Percentiles rank a stretch among this genome's conserved stretches.
These are phyloP conservation scores for Distichodus sexfasciatus DNA, from an alignment of 2,797 vertebrate genomes.

Conservation along the genomic window DNA sequence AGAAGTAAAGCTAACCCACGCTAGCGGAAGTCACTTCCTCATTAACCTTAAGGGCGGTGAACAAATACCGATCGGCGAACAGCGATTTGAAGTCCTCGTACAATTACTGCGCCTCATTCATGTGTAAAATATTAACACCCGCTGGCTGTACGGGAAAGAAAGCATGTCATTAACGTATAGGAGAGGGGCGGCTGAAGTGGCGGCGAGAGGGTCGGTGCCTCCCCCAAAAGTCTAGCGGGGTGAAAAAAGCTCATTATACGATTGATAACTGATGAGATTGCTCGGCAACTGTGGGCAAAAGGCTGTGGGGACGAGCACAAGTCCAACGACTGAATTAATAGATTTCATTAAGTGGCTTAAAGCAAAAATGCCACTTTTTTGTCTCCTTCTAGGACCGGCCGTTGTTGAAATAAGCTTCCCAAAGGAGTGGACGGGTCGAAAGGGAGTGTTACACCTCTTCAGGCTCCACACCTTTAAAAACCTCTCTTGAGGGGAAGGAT, in stretches of 20 bases:
- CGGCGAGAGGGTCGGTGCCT: neutral
- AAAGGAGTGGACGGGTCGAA: slow-evolving; percentile 12
- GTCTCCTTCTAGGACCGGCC: slow-evolving; percentile 56
- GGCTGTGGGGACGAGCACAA: slow-evolving; percentile 65
- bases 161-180: neutral
- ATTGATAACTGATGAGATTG: slow-evolving; percentile 74
- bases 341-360: slow-evolving; percentile 73
- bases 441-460: neutral
- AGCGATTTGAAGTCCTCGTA: slow-evolving; percentile 12
- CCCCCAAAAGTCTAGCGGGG: neutral
- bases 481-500: no score
- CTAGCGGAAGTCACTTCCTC: slow-evolving; percentile 26
- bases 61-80: slow-evolving; percentile 11
- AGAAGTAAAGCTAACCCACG: neutral
- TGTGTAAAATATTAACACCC: slow-evolving; percentile 9
- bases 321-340: slow-evolving; percentile 71
- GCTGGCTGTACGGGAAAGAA: neutral
- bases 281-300: slow-evolving; percentile 73
- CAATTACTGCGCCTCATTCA: neutral
- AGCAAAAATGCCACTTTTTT: slow-evolving; percentile 65
- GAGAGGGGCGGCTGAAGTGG: neutral
- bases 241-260: slow-evolving; percentile 67
- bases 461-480: no score
- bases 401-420: slow-evolving; percentile 50
- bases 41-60: slow-evolving; percentile 18